These are phyloP conservation scores for Pegea sp. DNA, from an alignment of 23 tunicate species.

Conservation along the genomic window DNA sequence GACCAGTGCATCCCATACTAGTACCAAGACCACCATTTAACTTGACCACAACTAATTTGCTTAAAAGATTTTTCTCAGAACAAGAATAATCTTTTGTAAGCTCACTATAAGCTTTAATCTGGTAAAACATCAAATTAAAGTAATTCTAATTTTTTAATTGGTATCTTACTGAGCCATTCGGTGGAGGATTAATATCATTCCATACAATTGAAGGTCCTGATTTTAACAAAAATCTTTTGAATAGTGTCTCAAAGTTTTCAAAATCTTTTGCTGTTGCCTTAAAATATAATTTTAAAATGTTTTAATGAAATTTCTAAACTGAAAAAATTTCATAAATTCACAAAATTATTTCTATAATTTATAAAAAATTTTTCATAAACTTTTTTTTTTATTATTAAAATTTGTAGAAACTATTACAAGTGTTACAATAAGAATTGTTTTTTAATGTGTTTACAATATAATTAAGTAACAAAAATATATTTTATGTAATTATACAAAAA, in stretches of 20 bases:
- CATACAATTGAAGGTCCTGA: slow-evolving; percentile 75
- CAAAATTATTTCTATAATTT: too few relatives aligned
- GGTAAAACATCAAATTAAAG: not conserved
- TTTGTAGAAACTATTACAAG: too few relatives aligned
- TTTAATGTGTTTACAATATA: too few relatives aligned
- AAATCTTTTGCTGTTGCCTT: slow-evolving; percentile 42
- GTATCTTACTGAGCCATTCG: slow-evolving; percentile 55
- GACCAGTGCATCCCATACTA: slow-evolving; percentile 93
- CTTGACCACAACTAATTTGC: slow-evolving; percentile 82
- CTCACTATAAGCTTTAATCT: slow-evolving; percentile 43
- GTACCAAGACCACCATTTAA: slow-evolving; percentile 96
- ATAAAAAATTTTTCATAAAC: too few relatives aligned
- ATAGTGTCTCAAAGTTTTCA: slow-evolving; percentile 60
- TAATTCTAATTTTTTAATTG: not conserved
- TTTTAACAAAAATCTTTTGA: slow-evolving; percentile 44
- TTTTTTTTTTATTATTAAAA: too few relatives aligned
- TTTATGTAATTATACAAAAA: too few relatives aligned
- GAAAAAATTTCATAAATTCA: too few relatives aligned
- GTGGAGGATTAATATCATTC: slow-evolving; percentile 80
- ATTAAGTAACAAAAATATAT: too few relatives aligned
- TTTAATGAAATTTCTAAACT: too few relatives aligned
- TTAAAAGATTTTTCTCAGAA: slow-evolving; percentile 33
- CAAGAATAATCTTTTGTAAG: slow-evolving; percentile 6
- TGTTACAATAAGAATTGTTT: too few relatives aligned
- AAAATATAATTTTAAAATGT: too few relatives aligned